phyloP scores from a whole-genome alignment of 2,888 invertebrate species.

The Antheraea assamensis region DNA sequence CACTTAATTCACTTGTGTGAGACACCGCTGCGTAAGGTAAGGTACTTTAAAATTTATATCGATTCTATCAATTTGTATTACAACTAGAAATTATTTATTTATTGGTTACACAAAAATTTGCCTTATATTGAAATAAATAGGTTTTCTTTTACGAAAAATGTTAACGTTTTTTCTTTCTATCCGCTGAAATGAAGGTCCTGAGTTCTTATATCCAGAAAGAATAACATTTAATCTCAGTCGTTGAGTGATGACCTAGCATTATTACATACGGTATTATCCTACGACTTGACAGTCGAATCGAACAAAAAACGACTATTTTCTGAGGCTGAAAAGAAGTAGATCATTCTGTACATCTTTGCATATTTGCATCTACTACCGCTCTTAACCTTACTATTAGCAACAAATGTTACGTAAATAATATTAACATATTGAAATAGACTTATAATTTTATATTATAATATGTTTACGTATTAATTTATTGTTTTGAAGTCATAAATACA shows the following conservation, averaged over 20 bases:
- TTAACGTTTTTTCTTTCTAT: background rate
- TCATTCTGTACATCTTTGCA: background rate
- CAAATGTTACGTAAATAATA: background rate
- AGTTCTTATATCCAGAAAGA: background rate
- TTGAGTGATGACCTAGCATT: background rate
- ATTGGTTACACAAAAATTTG: background rate
- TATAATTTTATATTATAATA: background rate
- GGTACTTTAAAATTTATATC: background rate
- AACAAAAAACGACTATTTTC: background rate
- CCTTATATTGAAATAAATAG: background rate
- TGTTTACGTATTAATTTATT: background rate
- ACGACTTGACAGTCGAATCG: background rate
- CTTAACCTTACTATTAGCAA: background rate
- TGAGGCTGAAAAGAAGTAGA: background rate
- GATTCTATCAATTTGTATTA: background rate
- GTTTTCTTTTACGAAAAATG: background rate
- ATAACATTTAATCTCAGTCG: background rate
- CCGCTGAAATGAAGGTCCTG: background rate
- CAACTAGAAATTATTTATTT: background rate
- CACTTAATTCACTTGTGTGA: too few species aligned
- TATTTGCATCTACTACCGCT: background rate
- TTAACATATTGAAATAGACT: background rate
- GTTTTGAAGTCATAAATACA: background rate
- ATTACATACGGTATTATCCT: background rate
- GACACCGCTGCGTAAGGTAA: too few species aligned